These are phyloP conservation scores for Trachymyrmex septentrionalis DNA, from an alignment of 1,140 invertebrate species.

Conservation along the genomic window DNA sequence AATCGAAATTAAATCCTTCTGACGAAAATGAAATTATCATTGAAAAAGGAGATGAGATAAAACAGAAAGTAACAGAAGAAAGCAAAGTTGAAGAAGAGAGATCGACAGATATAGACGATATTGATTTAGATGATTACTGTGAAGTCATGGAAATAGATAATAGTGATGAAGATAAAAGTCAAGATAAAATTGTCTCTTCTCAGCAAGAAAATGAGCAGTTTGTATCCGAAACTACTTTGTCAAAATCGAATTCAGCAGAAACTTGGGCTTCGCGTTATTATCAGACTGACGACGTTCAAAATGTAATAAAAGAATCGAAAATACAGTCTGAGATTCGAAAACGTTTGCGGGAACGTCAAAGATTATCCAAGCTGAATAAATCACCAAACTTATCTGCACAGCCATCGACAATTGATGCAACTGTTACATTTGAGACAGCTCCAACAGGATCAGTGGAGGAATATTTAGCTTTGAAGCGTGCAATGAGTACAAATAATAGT, in stretches of 20 bases:
- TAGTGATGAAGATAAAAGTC: conserved; percentile 66
- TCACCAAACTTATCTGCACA: conserved; percentile 73
- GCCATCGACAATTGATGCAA: neutral
- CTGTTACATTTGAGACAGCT: conserved; percentile 61
- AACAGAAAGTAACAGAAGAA: conserved; percentile 44
- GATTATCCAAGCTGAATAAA: conserved; percentile 81
- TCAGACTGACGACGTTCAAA: conserved; percentile 85
- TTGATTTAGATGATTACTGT: conserved; percentile 85
- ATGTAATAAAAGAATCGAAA: conserved; percentile 85
- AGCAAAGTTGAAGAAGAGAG: conserved; percentile 65
- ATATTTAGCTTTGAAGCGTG: conserved; percentile 83
- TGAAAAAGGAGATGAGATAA: neutral
- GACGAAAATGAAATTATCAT: conserved; percentile 6
- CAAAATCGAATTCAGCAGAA: conserved; percentile 73
- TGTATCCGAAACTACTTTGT: conserved; percentile 10
- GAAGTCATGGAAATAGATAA: conserved; percentile 83
- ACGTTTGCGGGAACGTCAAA: conserved; percentile 83
- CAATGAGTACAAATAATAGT: conserved; percentile 5
- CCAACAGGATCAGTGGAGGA: conserved; percentile 85
- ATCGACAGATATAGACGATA: conserved; percentile 80
- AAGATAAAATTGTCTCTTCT: conserved; percentile 29
- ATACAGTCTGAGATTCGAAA: conserved; percentile 86
- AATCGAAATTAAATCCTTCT: neutral
- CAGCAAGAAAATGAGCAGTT: conserved; percentile 20
- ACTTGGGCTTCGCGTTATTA: conserved; percentile 85